A percentile compares a stretch with the other conserved stretches of the same genome.
Conservation (phyloP, 2,888 invertebrate species). For the Apamea epomidion region DNA sequence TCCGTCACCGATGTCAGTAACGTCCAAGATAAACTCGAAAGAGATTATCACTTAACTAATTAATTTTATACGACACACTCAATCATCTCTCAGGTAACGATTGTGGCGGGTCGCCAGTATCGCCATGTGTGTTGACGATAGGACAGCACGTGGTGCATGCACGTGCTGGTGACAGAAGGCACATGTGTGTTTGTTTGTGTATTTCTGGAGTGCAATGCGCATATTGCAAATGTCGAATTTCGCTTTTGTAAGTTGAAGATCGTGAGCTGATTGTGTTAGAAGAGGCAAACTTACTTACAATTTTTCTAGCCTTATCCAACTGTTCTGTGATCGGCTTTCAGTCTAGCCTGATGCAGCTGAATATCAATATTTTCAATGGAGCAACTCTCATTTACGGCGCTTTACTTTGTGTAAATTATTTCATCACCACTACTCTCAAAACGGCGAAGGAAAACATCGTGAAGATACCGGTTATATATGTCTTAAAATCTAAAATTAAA, state of each 20-base stretch:
- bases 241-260: neutral
- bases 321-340: too few species aligned
- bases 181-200: conserved; percentile 31
- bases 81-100: neutral
- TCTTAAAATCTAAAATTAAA: too few species aligned
- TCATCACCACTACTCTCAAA: too few species aligned
- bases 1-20: too few species aligned
- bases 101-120: conserved; percentile 35
- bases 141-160: conserved; percentile 1
- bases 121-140: neutral
- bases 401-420: too few species aligned
- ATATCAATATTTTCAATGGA: too few species aligned
- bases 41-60: neutral
- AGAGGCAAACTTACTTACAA: too few species aligned
- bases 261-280: neutral
- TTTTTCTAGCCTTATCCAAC: too few species aligned
- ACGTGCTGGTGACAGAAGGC: conserved; percentile 3
- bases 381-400: too few species aligned
- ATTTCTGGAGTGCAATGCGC: conserved; percentile 23
- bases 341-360: too few species aligned
- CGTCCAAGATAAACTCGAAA: too few species aligned
- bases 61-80: neutral
- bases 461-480: too few species aligned
- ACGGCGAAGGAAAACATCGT: neutral
- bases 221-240: neutral